Base-by-base conservation (phyloP, 2,797 vertebrate species). In the Thamnophis elegans region DNA sequence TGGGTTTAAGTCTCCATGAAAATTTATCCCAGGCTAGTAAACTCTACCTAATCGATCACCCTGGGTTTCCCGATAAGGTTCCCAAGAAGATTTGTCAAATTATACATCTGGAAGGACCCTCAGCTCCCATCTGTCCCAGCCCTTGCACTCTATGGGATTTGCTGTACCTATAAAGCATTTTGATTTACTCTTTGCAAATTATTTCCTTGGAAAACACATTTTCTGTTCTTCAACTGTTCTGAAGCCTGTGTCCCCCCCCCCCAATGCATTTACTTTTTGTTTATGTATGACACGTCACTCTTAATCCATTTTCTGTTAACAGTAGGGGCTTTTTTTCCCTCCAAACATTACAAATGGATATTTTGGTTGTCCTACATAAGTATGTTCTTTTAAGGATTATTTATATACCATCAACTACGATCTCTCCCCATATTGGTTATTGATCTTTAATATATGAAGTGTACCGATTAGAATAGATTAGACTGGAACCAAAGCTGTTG, bases 51-150 rank as follows among this genome's bases (percentile, higher is more conserved):
- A n/a, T n/a, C n/a, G n/a, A n/a, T n/a, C n/a, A n/a, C n/a, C n/a
- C n/a, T n/a, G n/a, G n/a, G 28, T 73, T 92, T 47, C 25, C 14
- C 0, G 5, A 53, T 54, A 42, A 54, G 5, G 22, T 90, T 87
- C 59, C 60, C 89, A 78, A 36, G 60, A 87, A 59, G 85, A 93
- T 88, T 93, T 90, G 90, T 78, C 62, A 59, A 87, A 88, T 22
- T n/a, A 78, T 87, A 60, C 85, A 93, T 90, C 89, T 93, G 92
- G 89, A 90, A 88, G 92, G 62, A 88, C 42, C 62, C 89, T 60
- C 89, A 78, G 11, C 62, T 32, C 32, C 92, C 89, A 82, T 93
- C 89, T 93, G 92, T 90, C 82, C 55, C 47, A 78, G 14, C 85
- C 32, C 55, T 36, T 90, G 62, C n/a, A 88, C 54, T 87, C 59